Conservation (phyloP, 30 jellyfish, hydroid and myxozoan genomes). For the Phacellophora camtschatica region DNA sequence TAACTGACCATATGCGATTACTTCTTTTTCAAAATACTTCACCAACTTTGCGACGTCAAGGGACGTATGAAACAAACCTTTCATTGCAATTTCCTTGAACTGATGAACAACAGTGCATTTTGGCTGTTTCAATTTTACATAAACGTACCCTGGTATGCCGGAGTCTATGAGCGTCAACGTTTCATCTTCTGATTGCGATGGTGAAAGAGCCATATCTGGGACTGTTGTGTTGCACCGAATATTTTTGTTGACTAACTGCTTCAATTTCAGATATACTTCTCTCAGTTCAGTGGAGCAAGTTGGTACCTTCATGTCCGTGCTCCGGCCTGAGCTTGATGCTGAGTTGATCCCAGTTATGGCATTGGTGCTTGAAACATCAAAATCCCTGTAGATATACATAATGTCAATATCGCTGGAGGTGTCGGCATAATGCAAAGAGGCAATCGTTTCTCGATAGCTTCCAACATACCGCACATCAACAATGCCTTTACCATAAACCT, state of each 20-base stretch:
- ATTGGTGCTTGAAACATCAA: slow-evolving; percentile 5
- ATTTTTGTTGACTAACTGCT: too few relatives aligned
- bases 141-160: slow-evolving; percentile 32
- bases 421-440: slow-evolving; percentile 39
- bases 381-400: slow-evolving; percentile 10
- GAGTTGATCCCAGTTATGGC: too few relatives aligned
- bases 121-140: background rate
- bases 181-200: background rate
- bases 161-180: slow-evolving; percentile 25
- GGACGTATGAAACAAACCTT: slow-evolving; percentile 25
- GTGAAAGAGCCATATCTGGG: too few relatives aligned
- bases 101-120: background rate
- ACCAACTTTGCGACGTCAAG: background rate
- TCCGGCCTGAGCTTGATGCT: too few relatives aligned
- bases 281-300: too few relatives aligned
- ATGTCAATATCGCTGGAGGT: slow-evolving; percentile 30
- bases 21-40: slow-evolving; percentile 1
- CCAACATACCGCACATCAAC: slow-evolving; percentile 31
- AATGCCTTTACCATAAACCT: slow-evolving; percentile 30
- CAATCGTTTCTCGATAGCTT: slow-evolving; percentile 36
- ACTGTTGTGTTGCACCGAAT: too few relatives aligned
- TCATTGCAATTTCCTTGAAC: background rate
- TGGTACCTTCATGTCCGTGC: too few relatives aligned
- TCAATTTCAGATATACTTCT: too few relatives aligned
- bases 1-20: background rate